phyloP scores from a whole-genome alignment of 1,140 invertebrate species.

The Penaeus vannamei region DNA sequence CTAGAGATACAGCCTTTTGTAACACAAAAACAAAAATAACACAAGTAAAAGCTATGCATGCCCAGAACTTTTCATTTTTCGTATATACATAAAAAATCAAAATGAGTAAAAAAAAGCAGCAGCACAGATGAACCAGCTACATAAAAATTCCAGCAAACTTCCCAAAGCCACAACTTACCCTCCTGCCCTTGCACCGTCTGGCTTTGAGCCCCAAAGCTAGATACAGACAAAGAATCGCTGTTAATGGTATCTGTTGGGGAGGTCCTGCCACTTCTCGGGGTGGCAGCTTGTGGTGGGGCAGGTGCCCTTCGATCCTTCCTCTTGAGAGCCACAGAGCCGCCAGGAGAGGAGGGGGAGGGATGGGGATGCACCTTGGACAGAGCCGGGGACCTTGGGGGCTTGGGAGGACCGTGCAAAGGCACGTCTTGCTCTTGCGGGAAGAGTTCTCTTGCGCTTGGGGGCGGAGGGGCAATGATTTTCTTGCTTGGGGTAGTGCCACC shows the following conservation, averaged over 20 bases:
- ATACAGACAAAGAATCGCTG: conserved; percentile 22
- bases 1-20: conserved; percentile 7
- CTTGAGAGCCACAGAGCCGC: conserved; percentile 55
- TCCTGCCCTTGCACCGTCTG: neutral
- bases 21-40: neutral
- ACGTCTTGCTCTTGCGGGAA: neutral
- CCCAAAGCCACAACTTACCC: neutral
- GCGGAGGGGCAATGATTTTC: conserved; percentile 24
- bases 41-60: neutral
- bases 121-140: neutral
- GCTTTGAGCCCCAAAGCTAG: neutral
- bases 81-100: neutral
- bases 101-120: neutral
- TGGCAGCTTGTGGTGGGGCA: conserved; percentile 39
- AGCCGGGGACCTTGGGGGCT: too few relatives aligned
- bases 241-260: conserved; percentile 29
- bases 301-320: conserved; percentile 63
- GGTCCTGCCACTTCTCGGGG: neutral
- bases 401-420: neutral
- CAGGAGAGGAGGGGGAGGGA: conserved; percentile 36
- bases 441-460: neutral
- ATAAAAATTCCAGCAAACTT: neutral
- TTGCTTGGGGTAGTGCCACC: neutral
- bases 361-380: too few relatives aligned
- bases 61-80: too few relatives aligned